Base-by-base conservation (phyloP, 2,797 vertebrate species). In the Loriculus beryllinus region DNA sequence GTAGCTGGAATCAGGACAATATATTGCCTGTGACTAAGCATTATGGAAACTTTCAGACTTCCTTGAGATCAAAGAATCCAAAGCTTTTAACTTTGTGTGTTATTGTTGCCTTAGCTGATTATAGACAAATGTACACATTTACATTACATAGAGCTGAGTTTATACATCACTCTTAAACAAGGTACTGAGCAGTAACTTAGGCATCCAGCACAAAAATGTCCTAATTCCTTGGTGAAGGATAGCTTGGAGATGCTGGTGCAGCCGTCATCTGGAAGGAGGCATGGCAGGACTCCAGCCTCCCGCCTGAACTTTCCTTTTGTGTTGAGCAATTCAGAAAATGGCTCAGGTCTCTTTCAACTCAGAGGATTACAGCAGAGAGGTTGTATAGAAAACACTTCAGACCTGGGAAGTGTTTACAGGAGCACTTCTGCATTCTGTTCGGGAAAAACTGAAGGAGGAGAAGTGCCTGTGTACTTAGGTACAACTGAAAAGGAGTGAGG, bases 231-330 rank as follows among this genome's bases (percentile, higher is more conserved):
- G 13, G 14, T 75, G 84, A 85, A 70, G 31, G 25, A 35, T 48
- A 60, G 45, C 43, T 87, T 43, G 56, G 64, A 76, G 90, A 48
- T 8, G 43, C 68, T 85, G 69, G 43, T 12, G 3, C 65, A 51
- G 43, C 49, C 2, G 1, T 43, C 4, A 3, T 67, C 71, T 85
- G 56, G 68, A 77, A 82, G 62, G 71, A 84, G 40, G 29, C 62
- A 75, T 91, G 78, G 79, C 82, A 87, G 51, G 39, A 21, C 69
- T 94, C 91, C 89, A 90, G n/a, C 42, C 48, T 92, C 21, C 20
- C 1, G 8, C 45, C 56, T 85, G 68, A 89, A 75, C 42, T 89
- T 96, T 82, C 65, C 45, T 33, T 87, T 86, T 1, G 4, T 71
- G 45, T 85, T 3, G 2, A 80, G 69, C 52, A 75, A 23, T 68